Evolutionary conservation across 2,797 vertebrate species (phyloP).

Genomic region (Cottoperca gobio): DNA sequence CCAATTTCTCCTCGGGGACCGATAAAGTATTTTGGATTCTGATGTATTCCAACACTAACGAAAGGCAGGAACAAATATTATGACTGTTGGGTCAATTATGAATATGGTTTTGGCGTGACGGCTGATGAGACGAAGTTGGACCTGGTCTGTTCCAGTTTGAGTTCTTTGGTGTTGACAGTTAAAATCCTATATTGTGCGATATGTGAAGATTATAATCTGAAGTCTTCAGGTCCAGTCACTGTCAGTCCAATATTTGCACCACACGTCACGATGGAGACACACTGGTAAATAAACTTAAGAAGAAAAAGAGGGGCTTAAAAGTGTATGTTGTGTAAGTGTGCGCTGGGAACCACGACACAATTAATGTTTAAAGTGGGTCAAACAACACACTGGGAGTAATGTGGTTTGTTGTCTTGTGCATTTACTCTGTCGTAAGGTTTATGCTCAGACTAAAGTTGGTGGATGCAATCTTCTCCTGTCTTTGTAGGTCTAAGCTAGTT

Average conservation of each 20-base stretch:
- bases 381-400: neutral
- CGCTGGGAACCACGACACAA: no score
- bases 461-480: neutral
- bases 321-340: no score
- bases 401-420: neutral
- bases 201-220: neutral
- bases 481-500: neutral
- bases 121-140: neutral
- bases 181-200: neutral
- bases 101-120: neutral
- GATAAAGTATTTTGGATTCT: no score
- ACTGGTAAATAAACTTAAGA: no score
- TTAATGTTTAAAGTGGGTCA: no score
- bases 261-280: no score
- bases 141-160: no score
- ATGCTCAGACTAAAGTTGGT: neutral
- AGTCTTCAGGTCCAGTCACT: neutral
- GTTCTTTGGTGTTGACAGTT: neutral
- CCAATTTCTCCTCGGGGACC: no score
- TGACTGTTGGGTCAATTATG: neutral
- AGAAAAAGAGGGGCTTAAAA: no score
- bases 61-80: neutral
- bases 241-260: no score
- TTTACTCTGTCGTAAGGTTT: neutral
- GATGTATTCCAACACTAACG: neutral